phyloP scores from a whole-genome alignment of 2,797 vertebrate genomes.

The Manis javanica region DNA sequence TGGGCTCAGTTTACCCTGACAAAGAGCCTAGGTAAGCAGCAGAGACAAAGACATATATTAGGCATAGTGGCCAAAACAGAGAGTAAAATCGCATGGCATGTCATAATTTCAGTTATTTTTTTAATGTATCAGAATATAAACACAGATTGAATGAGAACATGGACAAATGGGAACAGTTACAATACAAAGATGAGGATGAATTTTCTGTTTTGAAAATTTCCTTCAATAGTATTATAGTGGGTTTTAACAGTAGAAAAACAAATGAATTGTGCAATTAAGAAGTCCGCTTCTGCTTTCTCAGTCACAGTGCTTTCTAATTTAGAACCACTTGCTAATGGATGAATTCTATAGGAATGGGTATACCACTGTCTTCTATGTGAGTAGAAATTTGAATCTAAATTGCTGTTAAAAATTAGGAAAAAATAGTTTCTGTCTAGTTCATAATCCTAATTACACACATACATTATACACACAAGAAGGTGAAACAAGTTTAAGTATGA shows the following conservation, averaged over 20 bases:
- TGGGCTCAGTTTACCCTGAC: neutral
- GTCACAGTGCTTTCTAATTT: neutral
- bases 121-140: neutral
- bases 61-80: neutral
- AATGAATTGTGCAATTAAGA: neutral
- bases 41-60: neutral
- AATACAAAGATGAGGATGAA: neutral
- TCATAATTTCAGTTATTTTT: neutral
- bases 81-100: neutral
- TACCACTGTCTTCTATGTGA: neutral
- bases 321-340: neutral
- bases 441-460: neutral
- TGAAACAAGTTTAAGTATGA: neutral
- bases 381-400: slow-evolving; percentile 9
- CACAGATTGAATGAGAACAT: neutral
- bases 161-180: neutral
- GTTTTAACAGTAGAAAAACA: neutral
- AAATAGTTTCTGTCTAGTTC: neutral
- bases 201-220: neutral
- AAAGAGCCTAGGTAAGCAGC: neutral
- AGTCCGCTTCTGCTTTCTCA: neutral
- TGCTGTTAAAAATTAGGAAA: neutral
- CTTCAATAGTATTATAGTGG: neutral
- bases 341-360: neutral
- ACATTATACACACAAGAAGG: neutral